These are phyloP conservation scores for Erannis defoliaria DNA, from an alignment of 2,888 invertebrate species.

Conservation along the genomic window DNA sequence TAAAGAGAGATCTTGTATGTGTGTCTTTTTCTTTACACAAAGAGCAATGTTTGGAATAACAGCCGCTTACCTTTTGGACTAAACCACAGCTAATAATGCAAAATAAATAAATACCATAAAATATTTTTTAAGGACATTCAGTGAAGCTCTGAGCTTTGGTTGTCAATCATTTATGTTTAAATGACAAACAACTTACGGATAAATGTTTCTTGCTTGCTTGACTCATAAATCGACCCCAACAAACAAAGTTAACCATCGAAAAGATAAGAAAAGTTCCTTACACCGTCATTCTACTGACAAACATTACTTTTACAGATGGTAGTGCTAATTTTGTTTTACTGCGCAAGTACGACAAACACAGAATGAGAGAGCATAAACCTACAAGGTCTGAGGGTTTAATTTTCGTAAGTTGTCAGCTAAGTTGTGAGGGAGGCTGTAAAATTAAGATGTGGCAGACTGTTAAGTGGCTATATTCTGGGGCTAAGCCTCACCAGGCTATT, in stretches of 20 bases:
- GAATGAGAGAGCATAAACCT: conserved; percentile 34
- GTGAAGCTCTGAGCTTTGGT: too few species aligned
- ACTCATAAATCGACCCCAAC: neutral
- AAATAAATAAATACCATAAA: too few species aligned
- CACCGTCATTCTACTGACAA: conserved; percentile 10
- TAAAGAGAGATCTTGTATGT: too few species aligned
- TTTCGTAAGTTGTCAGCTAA: conserved; percentile 36
- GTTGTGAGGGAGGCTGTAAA: conserved; percentile 29
- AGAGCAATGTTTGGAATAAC: too few species aligned
- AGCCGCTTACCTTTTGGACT: too few species aligned
- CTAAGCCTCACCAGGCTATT: conserved; percentile 22
- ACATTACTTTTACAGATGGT: conserved; percentile 33
- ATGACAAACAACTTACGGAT: neutral
- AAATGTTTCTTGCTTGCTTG: too few species aligned
- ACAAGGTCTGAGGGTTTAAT: conserved; percentile 37
- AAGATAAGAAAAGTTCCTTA: conserved; percentile 11
- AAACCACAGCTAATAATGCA: too few species aligned
- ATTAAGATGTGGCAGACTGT: conserved; percentile 34
- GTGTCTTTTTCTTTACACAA: too few species aligned
- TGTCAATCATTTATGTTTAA: too few species aligned
- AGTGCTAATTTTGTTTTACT: conserved; percentile 43
- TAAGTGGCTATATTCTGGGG: conserved; percentile 29
- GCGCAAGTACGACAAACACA: conserved; percentile 32
- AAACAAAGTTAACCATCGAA: neutral
- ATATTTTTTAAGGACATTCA: too few species aligned